Conservation (phyloP, 2,113 vertebrate species). For the Myanophis thanlyinensis region DNA sequence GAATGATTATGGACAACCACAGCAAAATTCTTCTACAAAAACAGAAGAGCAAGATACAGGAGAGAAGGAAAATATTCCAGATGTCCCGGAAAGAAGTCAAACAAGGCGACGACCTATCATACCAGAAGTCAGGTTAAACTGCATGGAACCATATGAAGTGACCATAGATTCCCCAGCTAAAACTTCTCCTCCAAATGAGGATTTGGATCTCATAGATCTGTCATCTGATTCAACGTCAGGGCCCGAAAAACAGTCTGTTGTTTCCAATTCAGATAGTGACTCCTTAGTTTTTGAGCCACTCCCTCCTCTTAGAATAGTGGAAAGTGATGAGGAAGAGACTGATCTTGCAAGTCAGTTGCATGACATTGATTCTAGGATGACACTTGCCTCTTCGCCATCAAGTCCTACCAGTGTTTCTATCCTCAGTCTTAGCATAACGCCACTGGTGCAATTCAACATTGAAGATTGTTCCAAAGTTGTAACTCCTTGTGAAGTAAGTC, state of each 20-base stretch:
- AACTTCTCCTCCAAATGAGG: slow-evolving; percentile 75
- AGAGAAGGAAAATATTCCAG: slow-evolving; percentile 72
- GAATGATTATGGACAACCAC: slow-evolving; percentile 76
- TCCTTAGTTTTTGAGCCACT: slow-evolving; percentile 93
- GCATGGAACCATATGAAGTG: slow-evolving; percentile 92
- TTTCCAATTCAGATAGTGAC: slow-evolving; percentile 94
- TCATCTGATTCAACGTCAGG: slow-evolving; percentile 93
- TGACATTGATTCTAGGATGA: slow-evolving; percentile 57
- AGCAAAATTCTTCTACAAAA: slow-evolving; percentile 78
- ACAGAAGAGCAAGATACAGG: slow-evolving; percentile 65
- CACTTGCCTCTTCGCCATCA: slow-evolving; percentile 60
- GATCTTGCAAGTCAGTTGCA: slow-evolving; percentile 70
- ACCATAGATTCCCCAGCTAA: slow-evolving; percentile 78
- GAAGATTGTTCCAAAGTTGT: slow-evolving; percentile 85
- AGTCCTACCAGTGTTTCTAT: slow-evolving; percentile 71
- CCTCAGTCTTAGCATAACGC: slow-evolving; percentile 76
- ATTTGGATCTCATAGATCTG: slow-evolving; percentile 92
- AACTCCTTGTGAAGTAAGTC: slow-evolving; percentile 64
- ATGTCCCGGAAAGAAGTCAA: slow-evolving; percentile 65
- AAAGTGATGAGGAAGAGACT: slow-evolving; percentile 93
- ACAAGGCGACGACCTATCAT: slow-evolving; percentile 85
- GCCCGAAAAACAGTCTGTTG: slow-evolving; percentile 90
- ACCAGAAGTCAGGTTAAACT: slow-evolving; percentile 93
- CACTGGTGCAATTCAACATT: slow-evolving; percentile 87
- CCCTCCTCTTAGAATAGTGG: slow-evolving; percentile 93